These are phyloP conservation scores for Nomada ferruginata DNA, from an alignment of 2,888 invertebrate genomes.

Conservation along the genomic window DNA sequence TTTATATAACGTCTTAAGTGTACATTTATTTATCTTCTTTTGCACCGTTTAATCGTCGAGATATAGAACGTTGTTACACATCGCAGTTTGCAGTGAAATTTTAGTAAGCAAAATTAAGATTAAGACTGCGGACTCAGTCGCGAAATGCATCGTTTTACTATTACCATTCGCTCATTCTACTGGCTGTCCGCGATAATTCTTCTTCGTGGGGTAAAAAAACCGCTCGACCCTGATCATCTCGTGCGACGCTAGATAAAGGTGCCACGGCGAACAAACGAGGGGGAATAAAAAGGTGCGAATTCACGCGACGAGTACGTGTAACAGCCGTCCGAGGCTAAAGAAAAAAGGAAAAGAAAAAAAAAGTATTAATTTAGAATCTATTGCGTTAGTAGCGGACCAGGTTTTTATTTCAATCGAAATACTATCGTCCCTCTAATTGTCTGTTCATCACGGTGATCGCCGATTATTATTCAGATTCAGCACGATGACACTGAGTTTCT, in stretches of 20 bases:
- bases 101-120: too few species aligned
- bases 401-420: slow-evolving; percentile 32
- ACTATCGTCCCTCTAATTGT: neutral
- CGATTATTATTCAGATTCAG: slow-evolving; percentile 9
- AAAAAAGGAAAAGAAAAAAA: slow-evolving; percentile 28
- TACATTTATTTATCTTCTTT: too few species aligned
- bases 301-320: slow-evolving; percentile 32
- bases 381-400: slow-evolving; percentile 22
- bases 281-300: slow-evolving; percentile 5
- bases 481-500: slow-evolving; percentile 2
- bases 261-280: slow-evolving; percentile 6
- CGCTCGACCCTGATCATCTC: neutral
- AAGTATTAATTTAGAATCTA: slow-evolving; percentile 66
- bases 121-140: slow-evolving; percentile 32
- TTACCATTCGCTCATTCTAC: neutral
- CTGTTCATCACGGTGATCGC: slow-evolving; percentile 8
- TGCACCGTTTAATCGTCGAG: too few species aligned
- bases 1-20: neutral
- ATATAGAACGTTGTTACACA: too few species aligned
- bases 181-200: slow-evolving; percentile 12
- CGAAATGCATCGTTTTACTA: slow-evolving; percentile 2
- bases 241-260: slow-evolving; percentile 17
- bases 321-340: slow-evolving; percentile 76
- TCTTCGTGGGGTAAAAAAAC: neutral
- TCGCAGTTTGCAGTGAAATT: too few species aligned